phyloP scores from a whole-genome alignment of 2,113 vertebrate species.

The Helogale parvula region DNA sequence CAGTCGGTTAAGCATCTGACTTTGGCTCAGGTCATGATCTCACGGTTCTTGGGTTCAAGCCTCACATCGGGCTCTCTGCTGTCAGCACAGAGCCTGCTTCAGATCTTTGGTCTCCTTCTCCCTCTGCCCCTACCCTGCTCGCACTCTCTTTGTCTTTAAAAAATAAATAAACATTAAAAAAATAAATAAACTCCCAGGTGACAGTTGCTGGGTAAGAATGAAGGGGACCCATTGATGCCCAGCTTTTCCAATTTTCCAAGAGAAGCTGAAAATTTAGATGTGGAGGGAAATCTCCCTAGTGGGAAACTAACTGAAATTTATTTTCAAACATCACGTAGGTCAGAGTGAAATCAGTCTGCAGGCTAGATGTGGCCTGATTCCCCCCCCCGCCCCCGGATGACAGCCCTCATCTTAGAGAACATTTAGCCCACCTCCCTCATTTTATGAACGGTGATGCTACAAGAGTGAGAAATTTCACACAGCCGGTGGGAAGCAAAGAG shows the following conservation, averaged over 20 bases:
- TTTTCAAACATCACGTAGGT: not conserved
- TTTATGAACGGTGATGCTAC: not conserved
- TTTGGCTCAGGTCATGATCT: too few species aligned
- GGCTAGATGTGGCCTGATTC: not conserved
- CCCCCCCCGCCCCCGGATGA: not conserved
- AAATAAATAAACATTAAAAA: too few species aligned
- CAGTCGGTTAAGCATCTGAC: too few species aligned
- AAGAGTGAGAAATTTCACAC: not conserved
- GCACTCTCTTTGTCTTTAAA: too few species aligned
- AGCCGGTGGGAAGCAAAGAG: not conserved
- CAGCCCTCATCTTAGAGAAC: not conserved
- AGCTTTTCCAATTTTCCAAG: slow-evolving; percentile 28
- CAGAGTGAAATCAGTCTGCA: not conserved
- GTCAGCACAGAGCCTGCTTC: too few species aligned
- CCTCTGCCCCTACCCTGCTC: too few species aligned
- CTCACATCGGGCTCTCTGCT: too few species aligned
- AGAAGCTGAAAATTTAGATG: slow-evolving; percentile 5
- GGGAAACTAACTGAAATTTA: not conserved
- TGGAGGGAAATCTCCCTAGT: not conserved
- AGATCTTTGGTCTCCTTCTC: too few species aligned
- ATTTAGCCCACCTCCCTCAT: not conserved
- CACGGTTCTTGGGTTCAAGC: too few species aligned
- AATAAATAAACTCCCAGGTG: not conserved
- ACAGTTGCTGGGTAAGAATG: not conserved
- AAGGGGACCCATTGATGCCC: not conserved